Base-by-base conservation (phyloP, 2,888 invertebrate genomes). In the Deilephila porcellus region DNA sequence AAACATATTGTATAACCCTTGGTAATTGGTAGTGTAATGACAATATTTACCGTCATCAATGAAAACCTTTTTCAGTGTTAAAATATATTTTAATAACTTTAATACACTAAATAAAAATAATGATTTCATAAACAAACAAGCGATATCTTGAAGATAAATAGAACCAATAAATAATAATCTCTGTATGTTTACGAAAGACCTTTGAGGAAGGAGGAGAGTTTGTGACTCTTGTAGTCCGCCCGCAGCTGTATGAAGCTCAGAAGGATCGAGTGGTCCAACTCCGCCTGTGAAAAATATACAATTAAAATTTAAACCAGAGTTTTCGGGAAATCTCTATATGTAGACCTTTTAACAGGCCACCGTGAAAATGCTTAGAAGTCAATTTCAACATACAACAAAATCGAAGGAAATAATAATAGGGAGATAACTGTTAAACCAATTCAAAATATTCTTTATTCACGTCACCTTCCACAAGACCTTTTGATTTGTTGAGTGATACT, bases 181-280 rank as follows among this genome's bases (percentile, higher is more conserved):
- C 25, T 52, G 11, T 17, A 20, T 25, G 6, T 25, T 75, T 77
- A 93, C 73, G 95, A 93, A 63, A 96, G 91, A 73, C 95, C 95
- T 83, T 96, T 96, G 60, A 96, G 91, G 82, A 95, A 95, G 79
- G 93, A 96, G 32, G 97, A 96, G 77, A 97, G 95, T 88, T 98
- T 98, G 85, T 98, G 97, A 71, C 97, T 97, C 90, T 98, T 98
- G 94, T 98, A 99, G 93, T 99, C 99, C 5, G 97, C 97, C 75
- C 99, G 96, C 45, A 99, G 95, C 90, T 99, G 99, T 81, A 99
- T 98, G 91, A 99, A 99, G 92, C 97, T 98, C 80, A 97, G 96
- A 53, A 99, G 95, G 77, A 99, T 97, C 0, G 98, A 97, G 80
- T 97, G 97, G 88, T 99, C 99, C 88, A 99, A 91, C 86, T 97